Base-by-base conservation (phyloP, 2,888 invertebrate genomes). In the Malacosoma neustria region DNA sequence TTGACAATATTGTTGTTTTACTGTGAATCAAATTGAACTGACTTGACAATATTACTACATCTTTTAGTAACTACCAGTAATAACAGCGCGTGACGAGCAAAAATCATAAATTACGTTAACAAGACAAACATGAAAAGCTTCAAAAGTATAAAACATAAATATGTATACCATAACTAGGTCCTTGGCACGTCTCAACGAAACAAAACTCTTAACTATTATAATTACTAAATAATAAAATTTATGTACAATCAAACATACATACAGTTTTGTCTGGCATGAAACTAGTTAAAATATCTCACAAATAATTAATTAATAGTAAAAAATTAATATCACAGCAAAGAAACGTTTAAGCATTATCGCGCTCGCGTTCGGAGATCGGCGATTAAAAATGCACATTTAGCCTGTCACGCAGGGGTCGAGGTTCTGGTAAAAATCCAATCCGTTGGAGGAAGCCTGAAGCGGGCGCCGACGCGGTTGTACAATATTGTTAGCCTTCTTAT, bases 291-390 rank as follows among this genome's bases (percentile, higher is more conserved):
- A 50, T 53, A 41, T 40, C 48, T 43, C 55, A 46, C 61, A 60
- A 63, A 57, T 63, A 63, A 64, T 61, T 64, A 60, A 57, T 68
- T 67, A 68, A 72, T 50, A 68, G 70, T 68, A 65, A 61, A 59
- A 73, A 66, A 73, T 58, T 69, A 79, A 72, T 82, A 84, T 84
- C 82, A 84, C 82, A 84, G 82, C 71, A 75, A 70, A 71, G 57
- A 72, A 75, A 71, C 63, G 56, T 57, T 57, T 60, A 68, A 69
- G 66, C 61, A 62, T 49, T 46, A 42, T 51, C 49, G 50, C 50
- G 42, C 43, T 35, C 36, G 36, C 33, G 39, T 30, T 14, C 13
- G 33, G 30, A n/a, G 11, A 15, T 34, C 11, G 15, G 11, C 33
- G 13, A 14, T 32, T 13, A 32, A 13, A 32, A 4, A 38, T 37